Evolutionary conservation across 2,888 invertebrate genomes (phyloP).

Genomic region (Sisyra terminalis): DNA sequence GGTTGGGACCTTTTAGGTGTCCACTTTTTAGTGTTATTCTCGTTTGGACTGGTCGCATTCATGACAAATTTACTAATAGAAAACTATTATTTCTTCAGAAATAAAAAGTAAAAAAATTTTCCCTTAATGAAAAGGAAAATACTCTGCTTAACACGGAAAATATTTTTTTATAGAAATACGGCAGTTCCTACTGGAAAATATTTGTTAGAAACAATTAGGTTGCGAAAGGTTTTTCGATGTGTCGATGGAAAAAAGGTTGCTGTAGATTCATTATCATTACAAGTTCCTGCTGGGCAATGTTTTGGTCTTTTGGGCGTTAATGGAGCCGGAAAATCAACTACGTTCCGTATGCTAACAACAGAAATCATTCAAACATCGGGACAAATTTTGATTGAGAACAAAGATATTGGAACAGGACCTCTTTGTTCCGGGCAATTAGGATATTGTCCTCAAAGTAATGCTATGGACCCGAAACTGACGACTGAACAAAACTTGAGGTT

Average conservation of each 20-base stretch:
- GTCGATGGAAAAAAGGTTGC: constrained; percentile 25
- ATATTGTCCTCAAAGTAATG: constrained; percentile 86
- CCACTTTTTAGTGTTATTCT: constrained; percentile 44
- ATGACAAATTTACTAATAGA: constrained; percentile 36
- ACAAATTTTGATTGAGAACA: constrained; percentile 26
- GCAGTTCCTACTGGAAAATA: neutral
- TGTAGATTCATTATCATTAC: constrained; percentile 30
- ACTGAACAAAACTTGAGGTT: constrained; percentile 59
- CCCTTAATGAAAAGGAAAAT: no score
- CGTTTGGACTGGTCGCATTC: constrained; percentile 44
- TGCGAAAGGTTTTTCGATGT: constrained; percentile 33
- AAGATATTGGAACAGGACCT: constrained; percentile 18
- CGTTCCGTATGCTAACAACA: constrained; percentile 57
- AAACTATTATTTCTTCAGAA: constrained; percentile 16
- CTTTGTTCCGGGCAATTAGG: constrained; percentile 35
- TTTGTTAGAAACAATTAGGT: constrained; percentile 14
- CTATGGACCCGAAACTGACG: constrained; percentile 63
- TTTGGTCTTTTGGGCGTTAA: constrained; percentile 76
- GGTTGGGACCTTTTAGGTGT: constrained; percentile 46
- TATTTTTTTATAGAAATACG: no score
- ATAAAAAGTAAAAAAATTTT: constrained; percentile 19
- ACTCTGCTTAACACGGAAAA: no score
- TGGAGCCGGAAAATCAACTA: constrained; percentile 81
- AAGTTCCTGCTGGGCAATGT: constrained; percentile 40
- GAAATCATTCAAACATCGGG: constrained; percentile 39